These are phyloP conservation scores for Sander vitreus DNA, from an alignment of 2,113 vertebrate species.

Conservation along the genomic window DNA sequence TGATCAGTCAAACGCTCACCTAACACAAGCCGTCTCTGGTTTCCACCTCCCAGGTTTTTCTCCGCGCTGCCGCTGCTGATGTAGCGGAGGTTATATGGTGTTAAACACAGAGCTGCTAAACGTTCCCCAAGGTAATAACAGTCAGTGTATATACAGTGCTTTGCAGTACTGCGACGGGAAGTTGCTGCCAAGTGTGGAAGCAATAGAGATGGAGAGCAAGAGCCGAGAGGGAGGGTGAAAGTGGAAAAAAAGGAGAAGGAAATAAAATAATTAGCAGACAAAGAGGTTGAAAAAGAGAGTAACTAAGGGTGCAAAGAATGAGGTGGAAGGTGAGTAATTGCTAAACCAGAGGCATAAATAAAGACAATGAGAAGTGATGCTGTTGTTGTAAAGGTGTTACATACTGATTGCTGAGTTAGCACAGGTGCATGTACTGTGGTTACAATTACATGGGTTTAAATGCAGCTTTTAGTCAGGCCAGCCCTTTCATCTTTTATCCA, in stretches of 20 bases:
- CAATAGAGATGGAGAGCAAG: slow-evolving; percentile 36
- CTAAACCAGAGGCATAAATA: slow-evolving; percentile 23
- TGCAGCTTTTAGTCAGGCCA: neutral
- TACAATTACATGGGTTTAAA: slow-evolving; percentile 10
- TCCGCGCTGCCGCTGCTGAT: slow-evolving; percentile 65
- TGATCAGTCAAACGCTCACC: slow-evolving; percentile 74
- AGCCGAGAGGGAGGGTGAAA: neutral
- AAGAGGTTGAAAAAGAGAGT: slow-evolving; percentile 20
- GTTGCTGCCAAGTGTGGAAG: slow-evolving; percentile 54
- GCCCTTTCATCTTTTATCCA: slow-evolving; percentile 3
- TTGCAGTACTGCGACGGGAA: slow-evolving; percentile 41
- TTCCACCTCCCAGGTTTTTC: slow-evolving; percentile 79
- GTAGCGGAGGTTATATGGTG: slow-evolving; percentile 82
- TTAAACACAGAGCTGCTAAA: slow-evolving; percentile 85
- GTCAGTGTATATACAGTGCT: slow-evolving; percentile 70
- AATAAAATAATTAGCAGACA: slow-evolving; percentile 39
- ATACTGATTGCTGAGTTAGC: slow-evolving; percentile 4
- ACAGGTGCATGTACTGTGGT: slow-evolving; percentile 12
- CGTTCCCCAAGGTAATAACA: slow-evolving; percentile 83
- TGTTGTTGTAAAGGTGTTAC: neutral
- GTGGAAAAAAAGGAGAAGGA: slow-evolving; percentile 5
- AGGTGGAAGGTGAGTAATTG: slow-evolving; percentile 21
- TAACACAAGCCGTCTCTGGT: slow-evolving; percentile 73
- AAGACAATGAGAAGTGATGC: slow-evolving; percentile 20
- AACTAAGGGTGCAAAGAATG: neutral